Conservation (phyloP, 35 echinoderm and acorn worm species). For the Patiria miniata region DNA sequence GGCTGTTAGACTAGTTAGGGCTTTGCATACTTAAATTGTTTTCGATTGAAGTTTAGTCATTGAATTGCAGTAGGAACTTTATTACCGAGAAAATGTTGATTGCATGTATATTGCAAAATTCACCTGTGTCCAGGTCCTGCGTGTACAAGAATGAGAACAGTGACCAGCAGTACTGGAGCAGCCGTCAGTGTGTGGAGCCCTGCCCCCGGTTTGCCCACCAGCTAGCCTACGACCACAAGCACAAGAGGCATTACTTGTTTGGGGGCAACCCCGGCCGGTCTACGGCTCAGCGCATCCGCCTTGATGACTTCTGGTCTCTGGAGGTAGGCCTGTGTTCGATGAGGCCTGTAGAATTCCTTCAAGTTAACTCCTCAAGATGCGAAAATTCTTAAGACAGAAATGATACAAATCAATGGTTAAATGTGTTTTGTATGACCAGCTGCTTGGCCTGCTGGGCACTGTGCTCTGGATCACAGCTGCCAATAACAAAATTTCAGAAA, state of each 20-base stretch:
- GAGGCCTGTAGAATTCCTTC: neutral
- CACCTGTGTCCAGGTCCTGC: conserved; percentile 65
- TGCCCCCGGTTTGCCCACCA: conserved; percentile 95
- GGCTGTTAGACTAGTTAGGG: too few species aligned
- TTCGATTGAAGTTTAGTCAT: too few species aligned
- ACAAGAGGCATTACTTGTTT: conserved; percentile 93
- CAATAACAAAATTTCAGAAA: too few species aligned
- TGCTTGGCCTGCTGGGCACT: too few species aligned
- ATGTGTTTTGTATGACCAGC: neutral
- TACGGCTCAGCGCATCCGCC: conserved; percentile 43
- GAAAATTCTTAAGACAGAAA: too few species aligned
- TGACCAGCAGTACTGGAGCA: conserved; percentile 84
- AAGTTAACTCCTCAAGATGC: neutral
- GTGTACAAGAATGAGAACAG: conserved; percentile 98
- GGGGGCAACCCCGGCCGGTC: conserved; percentile 84
- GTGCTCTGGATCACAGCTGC: too few species aligned
- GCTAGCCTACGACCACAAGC: conserved; percentile 81
- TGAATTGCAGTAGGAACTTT: too few species aligned
- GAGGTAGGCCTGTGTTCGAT: conserved; percentile 37
- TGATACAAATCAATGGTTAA: neutral
- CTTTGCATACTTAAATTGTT: too few species aligned
- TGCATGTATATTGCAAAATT: too few species aligned
- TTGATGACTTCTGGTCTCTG: conserved; percentile 98
- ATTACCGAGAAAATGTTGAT: too few species aligned
- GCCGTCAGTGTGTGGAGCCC: conserved; percentile 78